These are phyloP conservation scores for Nyctibius bracteatus DNA, from an alignment of 2,113 vertebrate genomes.

Conservation along the genomic window DNA sequence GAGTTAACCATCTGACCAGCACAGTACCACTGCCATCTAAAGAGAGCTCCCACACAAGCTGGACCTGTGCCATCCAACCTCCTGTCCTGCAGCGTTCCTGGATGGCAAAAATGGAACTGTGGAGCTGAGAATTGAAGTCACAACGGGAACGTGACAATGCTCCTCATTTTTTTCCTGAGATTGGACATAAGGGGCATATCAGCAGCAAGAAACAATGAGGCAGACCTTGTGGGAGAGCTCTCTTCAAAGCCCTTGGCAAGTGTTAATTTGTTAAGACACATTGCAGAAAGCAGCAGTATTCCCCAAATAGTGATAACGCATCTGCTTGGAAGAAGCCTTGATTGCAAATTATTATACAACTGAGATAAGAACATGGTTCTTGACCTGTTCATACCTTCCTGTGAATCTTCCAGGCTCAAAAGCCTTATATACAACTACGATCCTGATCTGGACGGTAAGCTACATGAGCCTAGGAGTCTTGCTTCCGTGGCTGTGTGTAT, in stretches of 20 bases:
- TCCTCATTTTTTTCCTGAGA: neutral
- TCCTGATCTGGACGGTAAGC: neutral
- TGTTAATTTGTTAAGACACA: neutral
- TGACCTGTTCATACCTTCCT: neutral
- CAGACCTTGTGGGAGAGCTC: neutral
- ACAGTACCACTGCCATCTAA: neutral
- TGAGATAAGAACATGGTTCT: neutral
- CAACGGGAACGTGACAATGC: neutral
- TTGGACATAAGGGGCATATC: neutral
- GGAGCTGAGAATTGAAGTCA: neutral
- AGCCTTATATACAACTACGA: neutral
- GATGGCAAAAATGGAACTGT: neutral
- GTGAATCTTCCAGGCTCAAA: neutral
- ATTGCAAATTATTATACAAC: neutral
- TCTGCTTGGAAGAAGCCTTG: neutral
- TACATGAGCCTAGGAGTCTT: neutral
- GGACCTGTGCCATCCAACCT: neutral
- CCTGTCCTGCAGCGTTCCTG: too few species aligned
- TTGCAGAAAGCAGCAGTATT: neutral
- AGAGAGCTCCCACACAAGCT: neutral
- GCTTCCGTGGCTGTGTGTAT: neutral
- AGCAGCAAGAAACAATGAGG: neutral
- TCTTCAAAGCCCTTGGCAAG: neutral
- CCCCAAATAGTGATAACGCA: neutral
- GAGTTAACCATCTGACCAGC: neutral